phyloP scores from a whole-genome alignment of 2,888 invertebrate genomes.

The Cataglyphis rosenhaueri region DNA sequence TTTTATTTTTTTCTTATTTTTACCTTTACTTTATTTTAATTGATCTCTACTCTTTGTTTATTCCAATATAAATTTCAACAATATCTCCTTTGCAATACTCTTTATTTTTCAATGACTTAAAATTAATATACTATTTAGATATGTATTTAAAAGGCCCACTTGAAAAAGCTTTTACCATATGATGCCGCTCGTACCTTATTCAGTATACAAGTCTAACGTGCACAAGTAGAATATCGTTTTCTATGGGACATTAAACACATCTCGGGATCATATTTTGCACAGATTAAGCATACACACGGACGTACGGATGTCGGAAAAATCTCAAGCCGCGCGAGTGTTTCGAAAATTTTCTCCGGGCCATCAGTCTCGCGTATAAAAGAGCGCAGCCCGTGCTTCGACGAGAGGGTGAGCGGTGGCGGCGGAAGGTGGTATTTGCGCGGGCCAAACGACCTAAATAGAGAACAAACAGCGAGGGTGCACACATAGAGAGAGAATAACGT shows the following conservation, averaged over 20 bases:
- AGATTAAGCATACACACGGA: slow-evolving; percentile 13
- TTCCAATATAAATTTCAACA: background rate
- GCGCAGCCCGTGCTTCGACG: slow-evolving; percentile 27
- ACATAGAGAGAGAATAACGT: slow-evolving; percentile 47
- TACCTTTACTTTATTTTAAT: background rate
- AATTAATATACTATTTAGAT: background rate
- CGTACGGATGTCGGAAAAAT: slow-evolving; percentile 23
- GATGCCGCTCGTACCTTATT: background rate
- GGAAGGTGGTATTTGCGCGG: slow-evolving; percentile 84
- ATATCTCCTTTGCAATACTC: background rate
- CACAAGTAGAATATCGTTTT: background rate
- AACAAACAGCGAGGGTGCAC: slow-evolving; percentile 80
- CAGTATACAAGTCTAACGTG: slow-evolving; percentile 6
- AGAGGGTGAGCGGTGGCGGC: slow-evolving; percentile 62
- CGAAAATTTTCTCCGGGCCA: slow-evolving; percentile 52
- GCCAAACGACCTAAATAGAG: slow-evolving; percentile 85
- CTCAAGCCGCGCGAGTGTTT: slow-evolving; percentile 44
- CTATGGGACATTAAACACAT: slow-evolving; percentile 33
- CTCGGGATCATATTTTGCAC: slow-evolving; percentile 31
- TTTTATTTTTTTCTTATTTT: background rate
- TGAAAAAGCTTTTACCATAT: background rate
- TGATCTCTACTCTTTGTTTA: background rate
- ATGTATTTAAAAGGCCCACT: background rate
- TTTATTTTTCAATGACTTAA: background rate
- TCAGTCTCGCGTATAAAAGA: slow-evolving; percentile 64